Evolutionary conservation across 2,888 invertebrate genomes (phyloP).

Genomic region (Hemaris fuciformis): DNA sequence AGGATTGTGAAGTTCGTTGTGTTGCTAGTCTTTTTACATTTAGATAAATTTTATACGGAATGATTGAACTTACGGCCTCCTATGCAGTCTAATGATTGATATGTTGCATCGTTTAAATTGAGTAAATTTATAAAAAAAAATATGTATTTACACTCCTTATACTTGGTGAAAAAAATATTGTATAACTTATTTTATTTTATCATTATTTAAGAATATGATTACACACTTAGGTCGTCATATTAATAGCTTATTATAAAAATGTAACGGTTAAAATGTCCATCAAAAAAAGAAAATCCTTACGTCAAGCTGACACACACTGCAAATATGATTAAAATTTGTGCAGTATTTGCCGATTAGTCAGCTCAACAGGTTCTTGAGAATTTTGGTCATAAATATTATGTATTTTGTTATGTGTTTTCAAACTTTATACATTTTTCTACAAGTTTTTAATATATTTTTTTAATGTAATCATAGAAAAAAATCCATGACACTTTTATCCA

Average conservation of each 20-base stretch:
- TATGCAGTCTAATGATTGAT: slow-evolving; percentile 42
- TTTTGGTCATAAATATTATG: background rate
- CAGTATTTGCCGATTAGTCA: background rate
- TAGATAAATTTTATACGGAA: background rate
- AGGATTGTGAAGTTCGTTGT: background rate
- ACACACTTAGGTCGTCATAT: too few relatives aligned
- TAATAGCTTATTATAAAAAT: too few relatives aligned
- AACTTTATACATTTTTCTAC: background rate
- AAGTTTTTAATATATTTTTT: background rate
- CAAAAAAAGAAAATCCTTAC: too few relatives aligned
- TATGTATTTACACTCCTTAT: too few relatives aligned
- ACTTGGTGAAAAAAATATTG: too few relatives aligned
- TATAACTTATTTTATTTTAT: too few relatives aligned
- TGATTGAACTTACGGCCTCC: slow-evolving; percentile 37
- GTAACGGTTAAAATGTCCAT: background rate
- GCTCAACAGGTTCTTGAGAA: background rate
- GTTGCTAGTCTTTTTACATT: background rate
- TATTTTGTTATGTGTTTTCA: background rate
- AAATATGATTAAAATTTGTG: too few relatives aligned
- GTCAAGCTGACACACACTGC: too few relatives aligned
- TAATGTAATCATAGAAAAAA: background rate
- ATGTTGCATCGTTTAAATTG: slow-evolving; percentile 20
- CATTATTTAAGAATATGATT: too few relatives aligned
- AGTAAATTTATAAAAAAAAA: background rate
- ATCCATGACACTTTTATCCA: background rate